These are phyloP conservation scores for Drosophila macrospina DNA, from an alignment of 2,888 invertebrate genomes.

Conservation along the genomic window DNA sequence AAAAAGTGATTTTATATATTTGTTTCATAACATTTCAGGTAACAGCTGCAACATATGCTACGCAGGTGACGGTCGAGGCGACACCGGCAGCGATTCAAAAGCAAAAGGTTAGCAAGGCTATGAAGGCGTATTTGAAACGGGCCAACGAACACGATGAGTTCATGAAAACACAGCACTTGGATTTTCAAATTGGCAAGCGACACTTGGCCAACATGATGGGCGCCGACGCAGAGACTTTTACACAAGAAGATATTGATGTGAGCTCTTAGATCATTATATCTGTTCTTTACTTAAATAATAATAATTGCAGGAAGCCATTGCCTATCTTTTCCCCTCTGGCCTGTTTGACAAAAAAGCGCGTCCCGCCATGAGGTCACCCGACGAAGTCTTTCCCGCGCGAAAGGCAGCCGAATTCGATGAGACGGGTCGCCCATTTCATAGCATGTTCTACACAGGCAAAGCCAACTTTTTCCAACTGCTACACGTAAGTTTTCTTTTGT, in stretches of 20 bases:
- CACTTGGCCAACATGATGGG: conserved; percentile 99
- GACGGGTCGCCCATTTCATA: conserved; percentile 95
- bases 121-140: conserved; percentile 94
- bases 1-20: background rate
- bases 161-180: conserved; percentile 91
- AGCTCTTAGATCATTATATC: conserved; percentile 62
- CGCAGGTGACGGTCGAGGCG: conserved; percentile 81
- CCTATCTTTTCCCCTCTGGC: conserved; percentile 98
- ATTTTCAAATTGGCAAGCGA: conserved; percentile 96
- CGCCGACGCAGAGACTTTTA: conserved; percentile 94
- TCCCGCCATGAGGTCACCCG: conserved; percentile 96
- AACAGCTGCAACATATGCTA: conserved; percentile 60
- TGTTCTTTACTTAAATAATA: background rate
- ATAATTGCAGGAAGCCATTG: conserved; percentile 90
- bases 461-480: conserved; percentile 94
- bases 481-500: conserved; percentile 88
- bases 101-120: conserved; percentile 92
- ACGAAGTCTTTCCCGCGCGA: conserved; percentile 92
- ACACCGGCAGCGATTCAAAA: conserved; percentile 84
- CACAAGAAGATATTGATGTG: conserved; percentile 94
- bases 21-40: conserved; percentile 70
- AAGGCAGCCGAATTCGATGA: conserved; percentile 96
- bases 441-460: conserved; percentile 95
- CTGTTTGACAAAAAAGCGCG: conserved; percentile 93
- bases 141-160: conserved; percentile 93